Conservation (phyloP, 2,797 vertebrate species). For the Silurus aristotelis region DNA sequence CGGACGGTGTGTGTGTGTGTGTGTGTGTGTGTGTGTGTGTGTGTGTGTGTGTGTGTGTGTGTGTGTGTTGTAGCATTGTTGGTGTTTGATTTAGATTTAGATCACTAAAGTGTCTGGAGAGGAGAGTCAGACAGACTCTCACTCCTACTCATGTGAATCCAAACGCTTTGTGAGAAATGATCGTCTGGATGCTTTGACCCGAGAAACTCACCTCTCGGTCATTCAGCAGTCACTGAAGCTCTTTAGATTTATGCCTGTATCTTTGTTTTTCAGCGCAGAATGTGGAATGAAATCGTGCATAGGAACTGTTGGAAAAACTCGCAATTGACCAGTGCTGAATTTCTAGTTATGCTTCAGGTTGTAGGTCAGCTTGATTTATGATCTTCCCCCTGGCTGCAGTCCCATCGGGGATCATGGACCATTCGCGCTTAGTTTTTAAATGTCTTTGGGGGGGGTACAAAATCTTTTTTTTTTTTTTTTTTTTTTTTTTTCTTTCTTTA, state of each 20-base stretch:
- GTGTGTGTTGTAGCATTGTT: background rate
- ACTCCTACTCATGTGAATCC: constrained; percentile 25
- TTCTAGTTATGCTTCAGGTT: background rate
- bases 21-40: constrained; percentile 30
- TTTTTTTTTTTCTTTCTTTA: background rate
- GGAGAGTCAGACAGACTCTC: constrained; percentile 22
- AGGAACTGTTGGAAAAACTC: background rate
- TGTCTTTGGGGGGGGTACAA: background rate
- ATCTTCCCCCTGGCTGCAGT: background rate
- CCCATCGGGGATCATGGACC: background rate
- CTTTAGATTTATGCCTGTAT: constrained; percentile 12
- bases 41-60: background rate
- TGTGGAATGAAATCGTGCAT: background rate
- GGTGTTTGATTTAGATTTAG: constrained; percentile 28
- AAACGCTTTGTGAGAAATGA: background rate
- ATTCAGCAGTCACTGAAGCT: background rate
- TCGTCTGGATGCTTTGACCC: constrained; percentile 2
- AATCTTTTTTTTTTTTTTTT: background rate
- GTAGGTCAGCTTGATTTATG: constrained; percentile 6
- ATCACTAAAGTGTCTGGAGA: constrained; percentile 48
- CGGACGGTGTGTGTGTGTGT: constrained; percentile 41
- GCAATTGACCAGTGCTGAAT: background rate
- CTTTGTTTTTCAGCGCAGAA: too few species aligned
- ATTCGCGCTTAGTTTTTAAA: background rate
- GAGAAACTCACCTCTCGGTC: background rate